A percentile compares a stretch with the other conserved stretches of the same genome.
Conservation (phyloP, 2,797 vertebrate species). For the Lophotriccus pileatus region DNA sequence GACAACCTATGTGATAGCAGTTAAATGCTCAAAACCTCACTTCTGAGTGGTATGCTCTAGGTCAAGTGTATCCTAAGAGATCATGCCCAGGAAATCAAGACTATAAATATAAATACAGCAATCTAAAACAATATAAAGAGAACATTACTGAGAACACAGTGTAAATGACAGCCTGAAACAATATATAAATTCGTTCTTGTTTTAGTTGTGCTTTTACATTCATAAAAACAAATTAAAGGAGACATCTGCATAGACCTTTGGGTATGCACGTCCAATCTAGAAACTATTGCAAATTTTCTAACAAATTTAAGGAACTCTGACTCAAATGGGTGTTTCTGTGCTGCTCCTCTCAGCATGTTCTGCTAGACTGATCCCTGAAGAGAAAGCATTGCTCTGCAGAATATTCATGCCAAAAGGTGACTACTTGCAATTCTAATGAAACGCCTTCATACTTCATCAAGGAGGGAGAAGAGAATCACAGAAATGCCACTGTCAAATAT, state of each 20-base stretch:
- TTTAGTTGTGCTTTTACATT: neutral
- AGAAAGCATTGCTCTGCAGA: constrained; percentile 6
- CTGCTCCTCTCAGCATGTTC: neutral
- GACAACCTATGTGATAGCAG: neutral
- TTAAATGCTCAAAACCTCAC: neutral
- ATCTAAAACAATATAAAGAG: neutral
- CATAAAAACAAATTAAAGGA: neutral
- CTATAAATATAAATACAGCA: neutral
- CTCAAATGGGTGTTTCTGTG: neutral
- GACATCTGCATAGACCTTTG: neutral
- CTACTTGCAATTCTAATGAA: constrained; percentile 44
- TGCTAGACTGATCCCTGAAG: neutral
- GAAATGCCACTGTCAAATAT: constrained; percentile 16
- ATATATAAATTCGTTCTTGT: neutral
- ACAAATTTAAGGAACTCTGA: neutral
- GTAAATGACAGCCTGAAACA: neutral
- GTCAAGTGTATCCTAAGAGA: neutral
- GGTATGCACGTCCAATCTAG: neutral
- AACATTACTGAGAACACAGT: neutral
- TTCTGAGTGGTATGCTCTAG: neutral
- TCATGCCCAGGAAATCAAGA: neutral
- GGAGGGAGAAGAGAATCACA: neutral
- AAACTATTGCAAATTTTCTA: neutral
- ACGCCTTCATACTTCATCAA: neutral
- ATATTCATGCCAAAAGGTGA: constrained; percentile 33